Percentiles rank a stretch among this genome's conserved stretches.
Conservation (phyloP, 1,140 invertebrate genomes). For the Drosophila lini region DNA sequence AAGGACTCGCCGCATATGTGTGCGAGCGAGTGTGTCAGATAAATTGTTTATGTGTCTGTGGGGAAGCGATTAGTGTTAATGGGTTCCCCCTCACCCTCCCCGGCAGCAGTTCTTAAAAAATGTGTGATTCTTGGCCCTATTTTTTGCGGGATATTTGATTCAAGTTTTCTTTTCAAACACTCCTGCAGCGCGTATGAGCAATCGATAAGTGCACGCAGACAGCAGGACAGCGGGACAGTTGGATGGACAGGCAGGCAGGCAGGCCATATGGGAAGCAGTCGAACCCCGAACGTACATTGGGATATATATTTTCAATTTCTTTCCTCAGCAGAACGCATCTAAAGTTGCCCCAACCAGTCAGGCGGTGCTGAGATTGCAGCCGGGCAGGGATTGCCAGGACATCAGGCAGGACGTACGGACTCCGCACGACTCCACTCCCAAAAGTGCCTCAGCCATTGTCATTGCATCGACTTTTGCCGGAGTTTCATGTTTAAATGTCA, state of each 20-base stretch:
- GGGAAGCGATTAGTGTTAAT: constrained; percentile 83
- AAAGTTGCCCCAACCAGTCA: constrained; percentile 65
- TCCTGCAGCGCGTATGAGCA: constrained; percentile 67
- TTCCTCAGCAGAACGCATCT: constrained; percentile 68
- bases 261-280: constrained; percentile 71
- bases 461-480: constrained; percentile 67
- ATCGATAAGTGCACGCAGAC: constrained; percentile 76
- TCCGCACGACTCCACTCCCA: constrained; percentile 21
- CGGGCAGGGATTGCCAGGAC: constrained; percentile 56
- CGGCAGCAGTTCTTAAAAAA: constrained; percentile 43
- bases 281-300: constrained; percentile 47
- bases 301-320: constrained; percentile 79
- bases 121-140: constrained; percentile 74
- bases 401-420: constrained; percentile 7
- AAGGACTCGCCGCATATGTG: constrained; percentile 45
- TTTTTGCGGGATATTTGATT: constrained; percentile 69
- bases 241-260: constrained; percentile 78
- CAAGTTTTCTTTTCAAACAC: constrained; percentile 64
- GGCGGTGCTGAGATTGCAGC: constrained; percentile 73
- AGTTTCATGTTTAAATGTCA: constrained; percentile 83
- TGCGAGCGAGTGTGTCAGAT: constrained; percentile 63
- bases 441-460: constrained; percentile 74
- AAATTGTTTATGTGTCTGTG: constrained; percentile 83
- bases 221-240: constrained; percentile 26
- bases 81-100: constrained; percentile 50